Conservation (phyloP, 2,888 invertebrate species). For the Trimorus sp. region DNA sequence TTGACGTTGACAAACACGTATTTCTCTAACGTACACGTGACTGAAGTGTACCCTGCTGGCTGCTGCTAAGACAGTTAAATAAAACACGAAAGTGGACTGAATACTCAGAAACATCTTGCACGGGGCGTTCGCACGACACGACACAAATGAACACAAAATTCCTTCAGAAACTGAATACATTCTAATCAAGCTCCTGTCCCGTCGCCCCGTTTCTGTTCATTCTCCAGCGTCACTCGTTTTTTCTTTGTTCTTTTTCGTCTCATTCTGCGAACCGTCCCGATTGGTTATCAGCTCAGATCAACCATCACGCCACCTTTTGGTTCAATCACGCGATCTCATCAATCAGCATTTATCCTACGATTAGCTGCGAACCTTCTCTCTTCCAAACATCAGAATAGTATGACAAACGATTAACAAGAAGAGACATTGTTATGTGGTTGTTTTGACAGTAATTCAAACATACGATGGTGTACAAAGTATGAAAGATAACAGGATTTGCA, state of each 20-base stretch:
- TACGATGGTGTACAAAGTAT: conserved; percentile 41
- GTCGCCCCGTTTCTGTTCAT: conserved; percentile 53
- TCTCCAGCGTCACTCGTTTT: conserved; percentile 31
- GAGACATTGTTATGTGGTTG: conserved; percentile 56
- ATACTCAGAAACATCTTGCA: conserved; percentile 75
- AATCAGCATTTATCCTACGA: conserved; percentile 20
- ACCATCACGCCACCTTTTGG: conserved; percentile 5
- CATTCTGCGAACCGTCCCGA: conserved; percentile 48
- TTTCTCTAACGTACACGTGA: conserved; percentile 64
- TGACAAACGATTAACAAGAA: conserved; percentile 41
- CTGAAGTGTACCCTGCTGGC: conserved; percentile 79
- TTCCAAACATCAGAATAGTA: conserved; percentile 13
- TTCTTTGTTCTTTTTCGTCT: conserved; percentile 8
- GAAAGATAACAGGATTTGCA: conserved; percentile 46
- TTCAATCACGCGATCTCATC: conserved; percentile 7
- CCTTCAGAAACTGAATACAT: conserved; percentile 65
- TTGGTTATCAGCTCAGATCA: conserved; percentile 27
- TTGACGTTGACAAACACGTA: conserved; percentile 62
- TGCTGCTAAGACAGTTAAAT: conserved; percentile 71
- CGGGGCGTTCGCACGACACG: conserved; percentile 77
- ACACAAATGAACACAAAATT: conserved; percentile 68
- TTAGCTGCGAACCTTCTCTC: conserved; percentile 22
- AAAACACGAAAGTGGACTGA: conserved; percentile 70
- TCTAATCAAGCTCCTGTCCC: conserved; percentile 55
- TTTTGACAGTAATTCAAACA: conserved; percentile 42